A percentile compares a stretch with the other conserved stretches of the same genome.
Conservation (phyloP, 2,113 vertebrate species). For the Halichoerus grypus region DNA sequence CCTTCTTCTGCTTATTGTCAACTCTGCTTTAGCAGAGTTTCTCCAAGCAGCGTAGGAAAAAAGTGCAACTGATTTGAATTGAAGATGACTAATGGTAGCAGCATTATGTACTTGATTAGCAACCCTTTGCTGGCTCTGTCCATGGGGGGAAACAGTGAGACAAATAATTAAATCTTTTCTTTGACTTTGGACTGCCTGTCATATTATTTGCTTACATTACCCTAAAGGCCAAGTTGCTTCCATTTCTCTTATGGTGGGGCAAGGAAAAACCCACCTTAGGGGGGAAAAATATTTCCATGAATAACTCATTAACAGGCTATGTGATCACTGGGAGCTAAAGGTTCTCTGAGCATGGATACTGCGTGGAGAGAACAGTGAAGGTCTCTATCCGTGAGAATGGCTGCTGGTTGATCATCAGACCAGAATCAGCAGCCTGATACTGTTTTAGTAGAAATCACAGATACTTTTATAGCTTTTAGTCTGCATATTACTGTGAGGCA, state of each 20-base stretch:
- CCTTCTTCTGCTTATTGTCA: neutral
- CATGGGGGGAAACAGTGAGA: neutral
- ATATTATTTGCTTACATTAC: neutral
- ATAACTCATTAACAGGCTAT: neutral
- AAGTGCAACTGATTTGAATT: neutral
- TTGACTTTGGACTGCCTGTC: neutral
- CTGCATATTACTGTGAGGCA: neutral
- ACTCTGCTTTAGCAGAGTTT: neutral
- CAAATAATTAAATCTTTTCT: neutral
- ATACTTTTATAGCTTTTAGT: neutral
- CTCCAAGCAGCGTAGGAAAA: neutral
- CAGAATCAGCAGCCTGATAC: neutral
- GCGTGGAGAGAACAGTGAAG: neutral
- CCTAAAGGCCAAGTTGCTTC: neutral
- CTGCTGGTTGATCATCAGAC: neutral
- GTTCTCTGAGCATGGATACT: neutral
- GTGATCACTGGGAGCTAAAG: neutral
- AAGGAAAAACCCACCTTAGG: neutral
- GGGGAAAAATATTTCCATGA: neutral
- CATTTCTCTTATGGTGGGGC: neutral
- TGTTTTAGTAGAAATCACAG: neutral
- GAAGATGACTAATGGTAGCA: neutral
- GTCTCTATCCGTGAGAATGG: neutral
- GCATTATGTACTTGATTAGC: neutral
- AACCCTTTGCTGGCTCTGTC: neutral